A percentile compares a stretch with the other conserved stretches of the same genome.
Evolutionary conservation across 2,888 invertebrate genomes (phyloP).

Genomic region (Notodonta dromedarius): DNA sequence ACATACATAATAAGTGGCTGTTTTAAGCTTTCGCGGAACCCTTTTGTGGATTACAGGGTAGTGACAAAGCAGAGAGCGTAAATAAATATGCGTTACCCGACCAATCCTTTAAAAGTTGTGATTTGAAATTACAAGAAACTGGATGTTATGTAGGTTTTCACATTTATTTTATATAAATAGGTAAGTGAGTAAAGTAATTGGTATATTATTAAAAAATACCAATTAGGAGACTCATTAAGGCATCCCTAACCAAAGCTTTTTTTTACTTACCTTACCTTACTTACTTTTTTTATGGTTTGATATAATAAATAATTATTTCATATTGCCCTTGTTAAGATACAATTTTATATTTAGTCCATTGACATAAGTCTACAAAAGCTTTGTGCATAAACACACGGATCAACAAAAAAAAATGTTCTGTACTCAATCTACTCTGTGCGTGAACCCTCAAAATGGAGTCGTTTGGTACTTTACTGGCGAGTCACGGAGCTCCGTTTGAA

Average conservation of each 20-base stretch:
- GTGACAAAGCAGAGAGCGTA: constrained; percentile 33
- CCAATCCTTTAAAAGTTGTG: neutral
- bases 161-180: too few species aligned
- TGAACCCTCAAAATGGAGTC: constrained; percentile 79
- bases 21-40: constrained; percentile 82
- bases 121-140: neutral
- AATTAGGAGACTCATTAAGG: too few species aligned
- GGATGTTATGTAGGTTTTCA: neutral
- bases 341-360: too few species aligned
- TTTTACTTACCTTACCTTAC: neutral
- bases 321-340: too few species aligned
- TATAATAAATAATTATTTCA: too few species aligned
- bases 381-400: neutral
- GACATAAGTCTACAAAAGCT: neutral
- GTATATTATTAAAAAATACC: too few species aligned
- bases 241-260: too few species aligned
- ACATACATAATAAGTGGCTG: constrained; percentile 85
- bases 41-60: constrained; percentile 79
- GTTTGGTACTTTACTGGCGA: constrained; percentile 82
- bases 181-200: too few species aligned
- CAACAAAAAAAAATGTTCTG: constrained; percentile 2
- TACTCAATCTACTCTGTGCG: constrained; percentile 60
- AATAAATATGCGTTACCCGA: constrained; percentile 7
- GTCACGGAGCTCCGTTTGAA: constrained; percentile 81
- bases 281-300: too few species aligned